phyloP scores from a whole-genome alignment of 2,797 vertebrate species.

The Tenualosa ilisha region DNA sequence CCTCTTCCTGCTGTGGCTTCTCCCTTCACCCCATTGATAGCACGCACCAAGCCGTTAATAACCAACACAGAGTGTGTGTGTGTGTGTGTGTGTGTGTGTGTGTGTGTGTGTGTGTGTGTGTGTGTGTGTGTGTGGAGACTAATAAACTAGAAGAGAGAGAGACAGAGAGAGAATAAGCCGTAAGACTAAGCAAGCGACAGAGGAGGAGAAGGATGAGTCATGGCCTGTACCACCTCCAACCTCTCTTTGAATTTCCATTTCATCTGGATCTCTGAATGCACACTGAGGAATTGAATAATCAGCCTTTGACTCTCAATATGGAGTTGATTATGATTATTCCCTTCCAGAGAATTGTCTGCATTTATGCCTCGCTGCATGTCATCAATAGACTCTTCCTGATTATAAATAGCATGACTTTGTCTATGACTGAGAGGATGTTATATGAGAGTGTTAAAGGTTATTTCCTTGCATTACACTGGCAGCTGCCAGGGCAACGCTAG shows the following conservation, averaged over 20 bases:
- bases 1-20: constrained; percentile 69
- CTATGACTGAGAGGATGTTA: neutral
- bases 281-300: neutral
- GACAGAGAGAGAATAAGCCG: neutral
- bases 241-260: neutral
- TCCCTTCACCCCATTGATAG: constrained; percentile 51
- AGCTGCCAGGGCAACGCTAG: neutral
- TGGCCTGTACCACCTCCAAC: neutral
- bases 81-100: neutral
- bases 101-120: neutral
- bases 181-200: neutral
- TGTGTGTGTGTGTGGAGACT: neutral
- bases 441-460: constrained; percentile 28
- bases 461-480: constrained; percentile 21
- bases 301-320: neutral
- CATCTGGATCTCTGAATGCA: neutral
- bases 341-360: neutral
- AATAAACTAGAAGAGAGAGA: neutral
- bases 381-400: neutral
- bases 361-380: neutral
- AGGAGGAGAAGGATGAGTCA: neutral
- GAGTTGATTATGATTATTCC: neutral
- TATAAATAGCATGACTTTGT: constrained; percentile 22
- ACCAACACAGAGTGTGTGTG: constrained; percentile 28
- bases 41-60: constrained; percentile 44